Evolutionary conservation across 2,888 invertebrate genomes (phyloP).

Genomic region (Drosophila borealis): DNA sequence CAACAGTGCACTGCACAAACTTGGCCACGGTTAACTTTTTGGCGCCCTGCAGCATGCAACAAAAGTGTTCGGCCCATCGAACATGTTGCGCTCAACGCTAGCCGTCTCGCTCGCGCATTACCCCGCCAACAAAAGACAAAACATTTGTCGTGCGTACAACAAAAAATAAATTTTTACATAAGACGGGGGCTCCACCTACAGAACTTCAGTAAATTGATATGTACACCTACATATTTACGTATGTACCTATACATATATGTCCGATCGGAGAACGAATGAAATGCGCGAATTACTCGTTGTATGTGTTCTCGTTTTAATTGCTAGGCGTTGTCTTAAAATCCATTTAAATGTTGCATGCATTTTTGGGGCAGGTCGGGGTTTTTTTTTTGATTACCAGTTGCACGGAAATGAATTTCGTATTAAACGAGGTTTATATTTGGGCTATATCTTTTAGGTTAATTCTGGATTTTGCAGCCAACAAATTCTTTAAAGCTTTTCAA

Average conservation of each 20-base stretch:
- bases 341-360: conserved; percentile 38
- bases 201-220: conserved; percentile 35
- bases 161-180: conserved; percentile 74
- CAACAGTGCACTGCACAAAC: conserved; percentile 52
- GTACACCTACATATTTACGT: conserved; percentile 20
- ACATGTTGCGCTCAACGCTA: conserved; percentile 64
- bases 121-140: conserved; percentile 49
- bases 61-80: conserved; percentile 49
- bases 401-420: conserved; percentile 3
- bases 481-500: too few relatives aligned
- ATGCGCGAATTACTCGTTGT: conserved; percentile 46
- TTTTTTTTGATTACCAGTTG: conserved; percentile 1
- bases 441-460: not conserved
- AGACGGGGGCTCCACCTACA: conserved; percentile 76
- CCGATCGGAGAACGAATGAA: conserved; percentile 70
- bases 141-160: conserved; percentile 39
- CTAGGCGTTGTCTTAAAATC: conserved; percentile 43
- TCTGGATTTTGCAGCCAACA: too few relatives aligned
- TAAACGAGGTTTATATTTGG: not conserved
- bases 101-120: conserved; percentile 59
- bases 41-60: conserved; percentile 60
- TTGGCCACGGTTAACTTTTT: conserved; percentile 59
- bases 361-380: conserved; percentile 35
- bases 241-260: conserved; percentile 7
- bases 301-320: conserved; percentile 64